phyloP scores from a whole-genome alignment of 1,140 invertebrate species.

The Drosophila kepulauana region DNA sequence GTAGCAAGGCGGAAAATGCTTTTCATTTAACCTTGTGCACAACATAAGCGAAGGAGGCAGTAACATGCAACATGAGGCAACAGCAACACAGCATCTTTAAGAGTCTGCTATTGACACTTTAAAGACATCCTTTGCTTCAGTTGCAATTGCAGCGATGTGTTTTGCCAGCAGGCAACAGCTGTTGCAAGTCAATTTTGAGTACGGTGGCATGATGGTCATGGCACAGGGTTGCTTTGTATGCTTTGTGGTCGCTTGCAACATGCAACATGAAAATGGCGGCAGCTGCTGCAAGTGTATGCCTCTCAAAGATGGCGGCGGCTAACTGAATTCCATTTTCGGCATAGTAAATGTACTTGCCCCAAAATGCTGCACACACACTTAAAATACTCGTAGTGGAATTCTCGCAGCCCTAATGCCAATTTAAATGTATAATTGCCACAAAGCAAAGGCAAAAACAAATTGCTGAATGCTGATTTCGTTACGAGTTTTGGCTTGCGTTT shows the following conservation, averaged over 20 bases:
- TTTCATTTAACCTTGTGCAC: constrained; percentile 36
- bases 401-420: constrained; percentile 22
- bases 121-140: constrained; percentile 33
- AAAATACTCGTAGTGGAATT: no score
- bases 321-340: constrained; percentile 22
- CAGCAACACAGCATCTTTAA: constrained; percentile 16
- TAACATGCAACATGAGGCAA: not conserved
- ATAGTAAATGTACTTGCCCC: constrained; percentile 9
- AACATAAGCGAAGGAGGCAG: not conserved
- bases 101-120: constrained; percentile 57
- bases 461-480: constrained; percentile 20
- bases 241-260: constrained; percentile 54
- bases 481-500: constrained; percentile 14
- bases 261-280: constrained; percentile 66
- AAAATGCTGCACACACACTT: constrained; percentile 5
- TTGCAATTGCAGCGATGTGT: constrained; percentile 18
- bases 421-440: constrained; percentile 46
- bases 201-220: constrained; percentile 28
- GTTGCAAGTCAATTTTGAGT: constrained; percentile 55
- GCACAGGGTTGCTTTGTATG: constrained; percentile 47
- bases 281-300: constrained; percentile 39
- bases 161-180: constrained; percentile 41
- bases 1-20: constrained; percentile 30
- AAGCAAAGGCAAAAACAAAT: constrained; percentile 12
- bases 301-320: constrained; percentile 15